phyloP scores from a whole-genome alignment of 1,140 invertebrate genomes.

The Ceratina australensis region DNA sequence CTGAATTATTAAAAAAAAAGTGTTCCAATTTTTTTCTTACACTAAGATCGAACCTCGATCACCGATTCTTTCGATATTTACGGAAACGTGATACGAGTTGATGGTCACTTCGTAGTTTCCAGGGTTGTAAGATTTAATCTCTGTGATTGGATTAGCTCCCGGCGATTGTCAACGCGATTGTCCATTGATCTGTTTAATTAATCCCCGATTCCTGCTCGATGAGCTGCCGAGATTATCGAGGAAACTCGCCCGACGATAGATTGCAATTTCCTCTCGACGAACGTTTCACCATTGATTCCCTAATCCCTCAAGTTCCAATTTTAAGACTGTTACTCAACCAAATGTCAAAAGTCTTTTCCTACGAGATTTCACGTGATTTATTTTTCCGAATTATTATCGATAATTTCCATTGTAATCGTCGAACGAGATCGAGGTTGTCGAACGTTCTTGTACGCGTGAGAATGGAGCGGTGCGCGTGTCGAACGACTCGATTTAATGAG shows the following conservation, averaged over 20 bases:
- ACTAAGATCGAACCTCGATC: no score
- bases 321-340: background rate
- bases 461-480: constrained; percentile 14
- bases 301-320: background rate
- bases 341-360: background rate
- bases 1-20: no score
- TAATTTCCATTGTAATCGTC: no score
- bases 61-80: no score
- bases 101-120: background rate
- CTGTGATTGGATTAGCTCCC: background rate
- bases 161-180: background rate
- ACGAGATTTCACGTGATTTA: no score
- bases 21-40: background rate
- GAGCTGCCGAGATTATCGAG: background rate
- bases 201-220: background rate
- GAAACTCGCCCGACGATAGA: background rate
- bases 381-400: no score
- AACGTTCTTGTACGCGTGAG: background rate
- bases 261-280: constrained; percentile 5
- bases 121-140: background rate
- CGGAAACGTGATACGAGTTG: background rate
- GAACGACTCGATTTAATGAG: constrained; percentile 34
- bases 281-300: background rate
- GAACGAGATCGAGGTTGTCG: background rate
- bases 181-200: constrained; percentile 12